Evolutionary conservation across 2,113 vertebrate species (phyloP), one percentile per base, ranked within the genome.

Genomic region (Penelope pileata): DNA sequence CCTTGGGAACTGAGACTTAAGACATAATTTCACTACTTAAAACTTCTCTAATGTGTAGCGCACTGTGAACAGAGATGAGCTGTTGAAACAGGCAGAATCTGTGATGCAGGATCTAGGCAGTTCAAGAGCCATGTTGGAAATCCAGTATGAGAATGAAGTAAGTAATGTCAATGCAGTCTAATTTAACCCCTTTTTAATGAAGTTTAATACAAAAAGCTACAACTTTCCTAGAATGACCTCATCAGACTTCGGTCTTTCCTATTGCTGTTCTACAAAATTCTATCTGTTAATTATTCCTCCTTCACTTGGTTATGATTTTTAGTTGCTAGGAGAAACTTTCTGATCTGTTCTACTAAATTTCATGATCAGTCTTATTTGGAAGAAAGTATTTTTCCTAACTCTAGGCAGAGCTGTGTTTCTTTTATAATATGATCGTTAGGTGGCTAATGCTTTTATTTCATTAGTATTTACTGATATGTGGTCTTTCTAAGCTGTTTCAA

Each of bases 121-220:
- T 95, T 99, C 99, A 77, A 98, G 99, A 97, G 99, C 99, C 83
- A 99, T 99, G 99, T 97, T 99, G 97, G 99, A 99, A 98, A 99
- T 99, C 94, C 99, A 99, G 96, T 99, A 99, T 96, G 99, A 99
- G 96, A 99, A 99, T 63, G 99, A 99, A 98, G 99, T 99, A 98
- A 98, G 98, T 96, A 92, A 91, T 90, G 85, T 7, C n/a, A 77
- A 22, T 69, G 76, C 43, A 83, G 59, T 88, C 76, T 88, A 63
- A 79, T 83, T 86, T 85, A 94, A 93, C 50, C 16, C 63, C 27
- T 78, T 88, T 91, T 86, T 64, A 68, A 32, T 91, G 72, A 86
- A 81, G 47, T 56, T 60, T 40, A 83, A 50, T 90, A 26, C 11
- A 70, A 88, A 82, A 80, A 67, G 12, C 43, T 81, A 9, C 43